A percentile compares a stretch with the other conserved stretches of the same genome.
Evolutionary conservation across 2,113 vertebrate genomes (phyloP).

Genomic region (Catagonus wagneri): DNA sequence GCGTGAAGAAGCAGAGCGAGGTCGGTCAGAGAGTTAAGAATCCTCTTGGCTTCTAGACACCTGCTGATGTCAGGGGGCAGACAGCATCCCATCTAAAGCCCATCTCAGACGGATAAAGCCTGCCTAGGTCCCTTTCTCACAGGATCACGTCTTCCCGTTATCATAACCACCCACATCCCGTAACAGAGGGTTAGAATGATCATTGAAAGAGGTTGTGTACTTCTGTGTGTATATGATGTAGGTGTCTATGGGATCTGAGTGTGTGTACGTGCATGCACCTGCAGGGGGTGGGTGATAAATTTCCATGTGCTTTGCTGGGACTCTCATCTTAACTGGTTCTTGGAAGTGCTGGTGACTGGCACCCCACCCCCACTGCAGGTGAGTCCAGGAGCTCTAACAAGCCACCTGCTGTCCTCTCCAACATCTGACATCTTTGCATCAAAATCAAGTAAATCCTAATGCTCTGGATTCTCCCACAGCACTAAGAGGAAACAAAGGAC

Average conservation of each 20-base stretch:
- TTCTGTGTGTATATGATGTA: neutral
- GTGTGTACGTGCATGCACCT: fast-evolving
- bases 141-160: fast-evolving
- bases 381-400: fast-evolving
- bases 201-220: too few relatives aligned
- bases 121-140: neutral
- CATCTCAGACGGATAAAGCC: fast-evolving
- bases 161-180: fast-evolving
- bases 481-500: neutral
- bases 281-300: too few relatives aligned
- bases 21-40: neutral
- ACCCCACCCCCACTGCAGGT: too few relatives aligned
- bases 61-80: neutral
- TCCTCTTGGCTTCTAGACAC: neutral
- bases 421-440: neutral
- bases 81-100: fast-evolving
- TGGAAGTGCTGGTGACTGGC: fast-evolving
- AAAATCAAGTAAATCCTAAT: neutral
- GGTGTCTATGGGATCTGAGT: neutral
- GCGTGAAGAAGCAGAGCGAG: neutral
- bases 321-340: neutral
- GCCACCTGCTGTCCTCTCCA: fast-evolving
- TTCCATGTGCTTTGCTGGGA: neutral
- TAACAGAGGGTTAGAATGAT: neutral
- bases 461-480: neutral